Percentiles rank a stretch among this genome's conserved stretches.
These are phyloP conservation scores for Hyposmocoma kahamanoa DNA, from an alignment of 1,140 invertebrate species.

Conservation along the genomic window DNA sequence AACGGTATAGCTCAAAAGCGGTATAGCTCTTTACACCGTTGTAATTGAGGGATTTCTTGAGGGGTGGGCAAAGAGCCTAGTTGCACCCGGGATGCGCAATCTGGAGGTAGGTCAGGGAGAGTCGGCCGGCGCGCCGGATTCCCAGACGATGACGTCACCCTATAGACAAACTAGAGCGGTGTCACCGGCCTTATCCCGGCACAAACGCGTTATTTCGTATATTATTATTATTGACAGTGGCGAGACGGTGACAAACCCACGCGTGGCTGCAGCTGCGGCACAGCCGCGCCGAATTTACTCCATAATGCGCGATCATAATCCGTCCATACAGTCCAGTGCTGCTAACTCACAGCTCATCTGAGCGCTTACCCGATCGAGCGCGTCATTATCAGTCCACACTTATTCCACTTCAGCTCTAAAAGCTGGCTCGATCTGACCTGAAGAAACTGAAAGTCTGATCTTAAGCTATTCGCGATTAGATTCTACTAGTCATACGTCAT, in stretches of 20 bases:
- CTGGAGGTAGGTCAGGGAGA: constrained; percentile 70
- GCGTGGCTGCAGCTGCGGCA: constrained; percentile 21
- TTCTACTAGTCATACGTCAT: too few relatives aligned
- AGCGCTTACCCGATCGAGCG: too few relatives aligned
- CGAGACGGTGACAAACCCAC: constrained; percentile 67
- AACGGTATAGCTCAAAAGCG: too few relatives aligned
- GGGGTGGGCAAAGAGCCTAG: background rate
- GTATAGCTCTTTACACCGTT: too few relatives aligned
- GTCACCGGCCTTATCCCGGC: constrained; percentile 54
- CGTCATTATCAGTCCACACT: too few relatives aligned
- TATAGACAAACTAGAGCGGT: constrained; percentile 66
- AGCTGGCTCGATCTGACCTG: too few relatives aligned
- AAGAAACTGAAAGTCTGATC: too few relatives aligned
- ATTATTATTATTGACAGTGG: constrained; percentile 64
- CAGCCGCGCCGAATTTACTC: constrained; percentile 37
- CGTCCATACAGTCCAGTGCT: too few relatives aligned
- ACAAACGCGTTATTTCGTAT: constrained; percentile 64
- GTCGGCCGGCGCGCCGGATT: constrained; percentile 49
- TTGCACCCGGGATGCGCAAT: constrained; percentile 22
- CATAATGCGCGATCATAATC: constrained; percentile 25
- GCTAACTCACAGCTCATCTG: too few relatives aligned
- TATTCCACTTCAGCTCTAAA: too few relatives aligned
- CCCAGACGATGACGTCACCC: constrained; percentile 67
- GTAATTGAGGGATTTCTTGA: too few relatives aligned
- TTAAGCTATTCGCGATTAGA: too few relatives aligned